Conservation (phyloP, 2,888 invertebrate species). For the Lomographa bimaculata region DNA sequence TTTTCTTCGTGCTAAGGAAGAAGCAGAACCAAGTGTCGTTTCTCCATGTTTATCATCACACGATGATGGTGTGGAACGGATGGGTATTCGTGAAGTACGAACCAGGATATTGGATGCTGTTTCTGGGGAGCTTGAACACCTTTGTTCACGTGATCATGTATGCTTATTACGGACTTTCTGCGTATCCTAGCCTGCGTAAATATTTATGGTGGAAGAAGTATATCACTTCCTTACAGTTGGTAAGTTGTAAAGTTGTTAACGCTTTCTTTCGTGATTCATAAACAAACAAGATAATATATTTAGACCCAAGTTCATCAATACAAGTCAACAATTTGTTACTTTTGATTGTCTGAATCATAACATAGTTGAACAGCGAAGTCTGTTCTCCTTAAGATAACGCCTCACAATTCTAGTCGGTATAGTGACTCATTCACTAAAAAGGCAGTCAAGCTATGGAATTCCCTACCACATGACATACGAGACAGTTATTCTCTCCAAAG, state of each 20-base stretch:
- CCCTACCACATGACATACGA: no score
- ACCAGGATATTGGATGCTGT: slow-evolving; percentile 90
- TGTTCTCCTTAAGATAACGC: no score
- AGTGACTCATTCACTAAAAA: no score
- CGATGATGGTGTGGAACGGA: slow-evolving; percentile 86
- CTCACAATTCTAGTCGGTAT: no score
- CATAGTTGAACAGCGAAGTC: no score
- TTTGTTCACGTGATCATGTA: slow-evolving; percentile 96
- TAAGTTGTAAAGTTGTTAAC: slow-evolving; percentile 54
- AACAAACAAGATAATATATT: no score
- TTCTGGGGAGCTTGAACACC: slow-evolving; percentile 89
- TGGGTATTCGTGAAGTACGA: slow-evolving; percentile 90
- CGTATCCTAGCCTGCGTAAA: slow-evolving; percentile 91
- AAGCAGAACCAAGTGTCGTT: slow-evolving; percentile 93
- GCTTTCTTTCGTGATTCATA: no score
- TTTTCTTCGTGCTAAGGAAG: slow-evolving; percentile 94
- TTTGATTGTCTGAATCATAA: no score
- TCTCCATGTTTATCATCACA: slow-evolving; percentile 94
- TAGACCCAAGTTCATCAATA: no score
- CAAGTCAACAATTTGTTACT: no score
- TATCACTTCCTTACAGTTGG: slow-evolving; percentile 92
- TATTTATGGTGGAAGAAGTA: slow-evolving; percentile 97
- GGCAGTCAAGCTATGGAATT: no score
- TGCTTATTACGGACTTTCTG: slow-evolving; percentile 90
- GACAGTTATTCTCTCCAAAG: no score